phyloP scores from a whole-genome alignment of 2,113 vertebrate species.

The Andinoacara biseriatus region DNA sequence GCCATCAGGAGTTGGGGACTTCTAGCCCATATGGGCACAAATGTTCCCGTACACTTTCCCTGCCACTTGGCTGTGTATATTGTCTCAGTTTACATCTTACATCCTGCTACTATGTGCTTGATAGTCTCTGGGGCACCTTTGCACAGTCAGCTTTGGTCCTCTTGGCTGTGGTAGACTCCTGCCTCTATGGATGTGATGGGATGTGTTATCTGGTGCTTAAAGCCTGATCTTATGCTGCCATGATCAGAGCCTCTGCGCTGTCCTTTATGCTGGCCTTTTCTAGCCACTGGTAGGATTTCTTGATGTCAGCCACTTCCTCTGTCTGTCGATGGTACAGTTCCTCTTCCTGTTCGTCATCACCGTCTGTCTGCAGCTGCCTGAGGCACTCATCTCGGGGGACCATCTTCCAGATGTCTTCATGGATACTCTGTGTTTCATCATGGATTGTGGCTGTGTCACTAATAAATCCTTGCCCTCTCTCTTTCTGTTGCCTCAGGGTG shows the following conservation, averaged over 20 bases:
- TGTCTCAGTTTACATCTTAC: not conserved
- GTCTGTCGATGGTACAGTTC: not conserved
- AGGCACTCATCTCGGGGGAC: not conserved
- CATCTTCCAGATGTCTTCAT: not conserved
- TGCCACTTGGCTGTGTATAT: not conserved
- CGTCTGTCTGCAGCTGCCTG: not conserved
- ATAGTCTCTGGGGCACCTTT: conserved; percentile 2
- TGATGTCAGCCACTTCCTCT: not conserved
- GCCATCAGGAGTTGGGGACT: not conserved
- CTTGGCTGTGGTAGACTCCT: not conserved
- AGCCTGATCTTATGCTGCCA: too few species aligned
- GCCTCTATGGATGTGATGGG: not conserved
- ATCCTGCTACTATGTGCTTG: not conserved
- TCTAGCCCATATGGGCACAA: not conserved
- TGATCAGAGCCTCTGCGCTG: not conserved
- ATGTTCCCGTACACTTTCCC: not conserved
- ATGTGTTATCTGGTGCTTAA: too few species aligned
- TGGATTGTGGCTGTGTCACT: not conserved
- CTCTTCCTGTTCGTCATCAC: not conserved
- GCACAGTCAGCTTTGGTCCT: not conserved
- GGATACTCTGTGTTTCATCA: not conserved
- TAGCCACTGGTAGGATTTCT: not conserved
- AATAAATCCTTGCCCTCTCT: not conserved
- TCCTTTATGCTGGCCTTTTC: not conserved
- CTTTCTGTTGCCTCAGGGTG: not conserved